phyloP scores from a whole-genome alignment of 23 tunicate genomes.

The Botrylloides violaceus region DNA sequence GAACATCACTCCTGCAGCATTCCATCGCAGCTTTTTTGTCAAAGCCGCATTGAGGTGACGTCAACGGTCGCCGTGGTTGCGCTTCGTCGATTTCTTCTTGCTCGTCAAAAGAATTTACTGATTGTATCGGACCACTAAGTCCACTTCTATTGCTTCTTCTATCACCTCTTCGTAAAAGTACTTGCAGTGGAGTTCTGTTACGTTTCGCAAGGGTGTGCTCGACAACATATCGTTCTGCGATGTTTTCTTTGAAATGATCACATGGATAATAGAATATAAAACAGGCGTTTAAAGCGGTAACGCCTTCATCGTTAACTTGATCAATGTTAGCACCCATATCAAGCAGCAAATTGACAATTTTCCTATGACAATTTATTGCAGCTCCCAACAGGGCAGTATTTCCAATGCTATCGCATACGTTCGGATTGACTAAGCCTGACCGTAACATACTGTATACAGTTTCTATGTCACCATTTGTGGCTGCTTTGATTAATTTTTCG shows the following conservation, averaged over 20 bases:
- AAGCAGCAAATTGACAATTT: slow-evolving; percentile 72
- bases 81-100: not conserved
- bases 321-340: slow-evolving; percentile 88
- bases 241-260: slow-evolving; percentile 72
- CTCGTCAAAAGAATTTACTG: too few species aligned
- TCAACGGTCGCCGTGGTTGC: too few species aligned
- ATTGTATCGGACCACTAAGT: not conserved
- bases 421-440: slow-evolving; percentile 69
- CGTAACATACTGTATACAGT: slow-evolving; percentile 59
- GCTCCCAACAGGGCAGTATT: slow-evolving; percentile 57
- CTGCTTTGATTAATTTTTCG: slow-evolving; percentile 28
- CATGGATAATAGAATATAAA: slow-evolving; percentile 73
- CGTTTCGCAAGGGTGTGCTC: slow-evolving; percentile 4
- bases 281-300: slow-evolving; percentile 73
- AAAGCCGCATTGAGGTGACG: not conserved
- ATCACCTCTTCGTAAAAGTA: not conserved
- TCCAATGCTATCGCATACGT: slow-evolving; percentile 57
- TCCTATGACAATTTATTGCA: slow-evolving; percentile 64
- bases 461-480: slow-evolving; percentile 41
- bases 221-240: slow-evolving; percentile 33
- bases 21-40: slow-evolving; percentile 16
- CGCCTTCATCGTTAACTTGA: slow-evolving; percentile 80
- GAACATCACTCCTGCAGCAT: slow-evolving; percentile 16
- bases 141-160: not conserved
- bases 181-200: not conserved